Base-by-base conservation (phyloP, 1,140 invertebrate species). In the Camponotus pennsylvanicus region DNA sequence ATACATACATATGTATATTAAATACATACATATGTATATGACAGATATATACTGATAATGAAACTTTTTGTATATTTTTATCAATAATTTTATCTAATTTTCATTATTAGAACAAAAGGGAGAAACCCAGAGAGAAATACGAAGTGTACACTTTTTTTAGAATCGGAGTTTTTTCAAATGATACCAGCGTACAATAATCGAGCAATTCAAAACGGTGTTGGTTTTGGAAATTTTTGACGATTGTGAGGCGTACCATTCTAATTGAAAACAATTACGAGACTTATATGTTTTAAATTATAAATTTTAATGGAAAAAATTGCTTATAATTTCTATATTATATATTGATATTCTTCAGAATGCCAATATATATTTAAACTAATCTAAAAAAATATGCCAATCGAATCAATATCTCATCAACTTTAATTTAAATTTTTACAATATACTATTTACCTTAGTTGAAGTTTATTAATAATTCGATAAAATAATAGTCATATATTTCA, bases 111-210 rank as follows among this genome's bases (percentile, higher is more conserved):
- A 27, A 34, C 9, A 6, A 6, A n/a, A 55, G 57, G 11, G 63
- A 77, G 40, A 37, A 8, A 76, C 6, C 27, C 0, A 27, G 27
- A 27, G 27, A 27, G 27, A 27, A 27, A 27, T 27, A 27, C 27
- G 27, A 27, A 5, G 45, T 66, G 73, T 55, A 78, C 59, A 27
- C 3, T 63, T 86, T 32, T 66, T 13, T 55, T 73, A 5, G 61
- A 42, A 67, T 61, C 69, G 79, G 70, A 86, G 85, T 76, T 42
- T 77, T 27, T 79, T 37, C 32, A 63, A 27, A 73, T 76, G 78
- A 84, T 63, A 87, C 34, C 34, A 86, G 83, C 87, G 63, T 88
- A 89, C 88, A 84, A 89, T 84, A 83, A 80, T 89, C 83, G 87
- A 88, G 75, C 87, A 89, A 88, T 88, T 59, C 45, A 88, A 73